phyloP scores from a whole-genome alignment of 1,140 invertebrate species.

The Pinna nobilis region DNA sequence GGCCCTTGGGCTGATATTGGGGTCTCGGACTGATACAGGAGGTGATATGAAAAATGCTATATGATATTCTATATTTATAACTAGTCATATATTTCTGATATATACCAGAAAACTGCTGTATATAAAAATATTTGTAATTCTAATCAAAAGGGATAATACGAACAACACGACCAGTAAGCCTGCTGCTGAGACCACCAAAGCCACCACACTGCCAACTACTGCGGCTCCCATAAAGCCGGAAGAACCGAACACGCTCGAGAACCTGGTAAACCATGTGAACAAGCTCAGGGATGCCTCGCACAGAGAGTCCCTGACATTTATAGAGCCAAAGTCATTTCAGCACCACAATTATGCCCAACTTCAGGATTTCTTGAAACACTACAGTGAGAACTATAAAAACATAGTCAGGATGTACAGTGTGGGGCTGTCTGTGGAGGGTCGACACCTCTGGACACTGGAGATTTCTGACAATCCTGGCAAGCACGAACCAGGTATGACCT shows the following conservation, averaged over 20 bases:
- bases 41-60: no score
- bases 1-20: no score
- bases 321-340: constrained; percentile 80
- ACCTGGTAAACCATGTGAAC: constrained; percentile 58
- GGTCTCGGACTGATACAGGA: no score
- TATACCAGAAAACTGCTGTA: background rate
- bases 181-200: background rate
- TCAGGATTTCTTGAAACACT: constrained; percentile 86
- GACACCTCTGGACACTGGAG: constrained; percentile 96
- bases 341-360: constrained; percentile 94
- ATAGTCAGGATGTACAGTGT: constrained; percentile 69
- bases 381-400: constrained; percentile 85
- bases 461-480: constrained; percentile 87
- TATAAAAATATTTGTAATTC: background rate
- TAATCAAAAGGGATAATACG: background rate
- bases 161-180: background rate
- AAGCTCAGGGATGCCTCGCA: constrained; percentile 61
- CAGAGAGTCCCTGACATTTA: constrained; percentile 54
- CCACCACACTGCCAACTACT: background rate
- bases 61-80: background rate
- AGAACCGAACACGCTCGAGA: constrained; percentile 51
- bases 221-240: background rate
- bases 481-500: constrained; percentile 89
- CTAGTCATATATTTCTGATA: background rate
- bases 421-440: constrained; percentile 77